A percentile compares a stretch with the other conserved stretches of the same genome.
These are phyloP conservation scores for Macrotus californicus DNA, from an alignment of 2,113 vertebrate genomes.

Conservation along the genomic window DNA sequence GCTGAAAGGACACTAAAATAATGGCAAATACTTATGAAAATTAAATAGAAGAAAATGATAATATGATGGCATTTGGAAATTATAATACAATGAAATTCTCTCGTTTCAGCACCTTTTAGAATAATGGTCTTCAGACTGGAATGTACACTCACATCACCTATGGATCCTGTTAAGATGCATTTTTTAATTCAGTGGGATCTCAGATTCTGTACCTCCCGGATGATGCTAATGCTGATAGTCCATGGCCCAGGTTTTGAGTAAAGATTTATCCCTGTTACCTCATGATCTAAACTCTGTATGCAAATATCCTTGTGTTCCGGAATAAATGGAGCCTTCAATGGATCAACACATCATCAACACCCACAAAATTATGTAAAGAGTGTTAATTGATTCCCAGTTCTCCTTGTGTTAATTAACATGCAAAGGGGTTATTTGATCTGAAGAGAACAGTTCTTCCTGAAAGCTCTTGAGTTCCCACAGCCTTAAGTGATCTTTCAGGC, in stretches of 20 bases:
- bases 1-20: neutral
- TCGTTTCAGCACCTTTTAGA: neutral
- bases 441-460: neutral
- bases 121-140: neutral
- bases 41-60: neutral
- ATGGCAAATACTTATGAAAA: neutral
- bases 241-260: neutral
- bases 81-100: neutral
- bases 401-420: conserved; percentile 20
- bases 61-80: neutral
- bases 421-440: neutral
- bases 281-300: neutral
- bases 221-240: neutral
- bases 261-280: neutral
- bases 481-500: neutral
- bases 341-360: neutral
- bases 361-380: neutral
- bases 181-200: neutral
- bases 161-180: neutral
- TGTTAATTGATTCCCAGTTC: conserved; percentile 11
- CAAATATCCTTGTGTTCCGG: conserved; percentile 9
- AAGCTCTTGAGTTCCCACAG: neutral
- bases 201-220: neutral
- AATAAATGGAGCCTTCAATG: neutral
- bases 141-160: neutral